Evolutionary conservation across 37 sponge, comb jelly and placozoan species (phyloP).

Genomic region (Hexactinellida sp.): DNA sequence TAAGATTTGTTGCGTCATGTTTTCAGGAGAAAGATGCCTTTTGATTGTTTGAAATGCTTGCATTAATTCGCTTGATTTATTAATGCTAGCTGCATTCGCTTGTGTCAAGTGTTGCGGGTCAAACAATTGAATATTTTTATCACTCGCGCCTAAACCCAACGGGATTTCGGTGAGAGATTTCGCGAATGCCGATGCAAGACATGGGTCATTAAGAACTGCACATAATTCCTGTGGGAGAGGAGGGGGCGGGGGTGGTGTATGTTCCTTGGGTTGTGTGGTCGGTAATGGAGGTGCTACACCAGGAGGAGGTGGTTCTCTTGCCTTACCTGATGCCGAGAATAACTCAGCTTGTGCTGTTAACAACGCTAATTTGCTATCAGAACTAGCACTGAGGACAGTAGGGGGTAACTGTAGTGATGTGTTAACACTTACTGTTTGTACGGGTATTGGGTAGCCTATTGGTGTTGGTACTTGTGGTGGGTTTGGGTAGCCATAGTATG

Average conservation of each 20-base stretch:
- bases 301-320: not conserved
- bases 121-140: not conserved
- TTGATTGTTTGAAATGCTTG: not conserved
- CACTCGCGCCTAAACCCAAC: not conserved
- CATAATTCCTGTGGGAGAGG: not conserved
- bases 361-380: not conserved
- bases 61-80: not conserved
- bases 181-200: not conserved
- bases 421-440: conserved; percentile 9
- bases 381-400: not conserved
- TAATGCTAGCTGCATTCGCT: not conserved
- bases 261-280: not conserved
- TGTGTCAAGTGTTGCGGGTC: not conserved
- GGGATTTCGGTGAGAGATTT: not conserved
- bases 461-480: not conserved
- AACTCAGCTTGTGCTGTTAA: not conserved
- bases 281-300: not conserved
- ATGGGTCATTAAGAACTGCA: not conserved
- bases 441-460: not conserved
- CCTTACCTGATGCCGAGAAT: not conserved
- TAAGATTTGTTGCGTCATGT: not conserved
- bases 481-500: not conserved
- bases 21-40: not conserved
- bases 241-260: not conserved
- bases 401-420: not conserved